Evolutionary conservation across 1,140 invertebrate genomes (phyloP).

Genomic region (Drosophila lacertosa): DNA sequence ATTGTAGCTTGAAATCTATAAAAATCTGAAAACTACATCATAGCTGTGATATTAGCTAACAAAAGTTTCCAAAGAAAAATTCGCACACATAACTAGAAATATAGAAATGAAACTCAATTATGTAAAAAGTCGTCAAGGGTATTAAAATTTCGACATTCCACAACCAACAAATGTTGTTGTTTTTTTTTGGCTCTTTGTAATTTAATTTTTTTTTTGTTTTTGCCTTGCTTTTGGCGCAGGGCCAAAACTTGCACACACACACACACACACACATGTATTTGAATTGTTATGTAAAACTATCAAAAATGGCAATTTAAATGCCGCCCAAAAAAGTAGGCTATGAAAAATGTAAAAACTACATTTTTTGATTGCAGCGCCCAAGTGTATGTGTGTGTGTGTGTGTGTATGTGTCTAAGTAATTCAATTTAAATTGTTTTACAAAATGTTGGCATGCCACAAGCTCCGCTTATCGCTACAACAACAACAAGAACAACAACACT

Average conservation of each 20-base stretch:
- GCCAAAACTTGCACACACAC: conserved; percentile 21
- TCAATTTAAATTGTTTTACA: conserved; percentile 63
- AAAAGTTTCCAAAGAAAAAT: too few species aligned
- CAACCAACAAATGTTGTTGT: too few species aligned
- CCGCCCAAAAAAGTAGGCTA: conserved; percentile 60
- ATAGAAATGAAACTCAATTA: too few species aligned
- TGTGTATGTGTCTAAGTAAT: conserved; percentile 32
- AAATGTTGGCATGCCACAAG: conserved; percentile 60
- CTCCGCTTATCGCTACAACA: conserved; percentile 29
- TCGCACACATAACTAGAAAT: too few species aligned
- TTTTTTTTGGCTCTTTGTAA: neutral
- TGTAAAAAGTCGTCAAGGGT: too few species aligned
- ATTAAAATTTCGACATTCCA: too few species aligned
- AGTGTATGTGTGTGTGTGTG: conserved; percentile 4
- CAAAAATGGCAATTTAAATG: conserved; percentile 69
- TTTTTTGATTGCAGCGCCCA: conserved; percentile 27
- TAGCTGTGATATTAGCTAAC: too few species aligned
- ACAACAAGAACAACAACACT: conserved; percentile 3
- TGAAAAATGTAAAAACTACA: conserved; percentile 31
- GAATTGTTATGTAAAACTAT: conserved; percentile 60
- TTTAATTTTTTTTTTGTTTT: conserved; percentile 12
- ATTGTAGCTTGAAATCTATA: too few species aligned
- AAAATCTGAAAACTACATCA: too few species aligned
- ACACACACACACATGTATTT: conserved; percentile 15
- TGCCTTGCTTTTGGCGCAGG: conserved; percentile 10